Conservation (phyloP, 2,113 vertebrate genomes). For the Eclectus roratus region DNA sequence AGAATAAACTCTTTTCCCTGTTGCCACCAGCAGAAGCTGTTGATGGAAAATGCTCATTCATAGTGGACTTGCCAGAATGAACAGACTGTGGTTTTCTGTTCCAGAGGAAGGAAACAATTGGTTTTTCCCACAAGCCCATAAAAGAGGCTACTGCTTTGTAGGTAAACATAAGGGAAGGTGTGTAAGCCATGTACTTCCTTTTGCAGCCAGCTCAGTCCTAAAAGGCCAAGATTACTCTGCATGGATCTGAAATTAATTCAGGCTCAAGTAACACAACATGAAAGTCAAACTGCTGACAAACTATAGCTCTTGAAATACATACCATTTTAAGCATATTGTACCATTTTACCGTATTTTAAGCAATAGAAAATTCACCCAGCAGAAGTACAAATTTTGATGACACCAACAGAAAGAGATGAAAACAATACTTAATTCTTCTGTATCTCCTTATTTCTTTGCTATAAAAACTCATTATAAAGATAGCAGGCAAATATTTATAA, state of each 20-base stretch:
- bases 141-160: constrained; percentile 8
- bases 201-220: background rate
- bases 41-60: background rate
- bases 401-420: background rate
- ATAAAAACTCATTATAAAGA: background rate
- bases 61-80: background rate
- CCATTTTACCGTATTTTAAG: background rate
- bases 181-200: background rate
- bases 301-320: background rate
- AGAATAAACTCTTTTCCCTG: background rate
- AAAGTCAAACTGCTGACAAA: background rate
- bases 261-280: background rate
- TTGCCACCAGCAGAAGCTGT: background rate
- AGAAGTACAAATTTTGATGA: background rate
- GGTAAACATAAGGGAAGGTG: constrained; percentile 22
- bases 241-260: background rate
- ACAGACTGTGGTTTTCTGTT: constrained; percentile 43
- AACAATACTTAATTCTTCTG: background rate
- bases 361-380: background rate
- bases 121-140: background rate
- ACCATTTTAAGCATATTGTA: too few relatives aligned
- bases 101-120: constrained; percentile 32
- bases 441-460: background rate
- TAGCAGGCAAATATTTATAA: background rate
- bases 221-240: background rate